Conservation (phyloP, 2,113 vertebrate genomes). For the Macaca nemestrina region DNA sequence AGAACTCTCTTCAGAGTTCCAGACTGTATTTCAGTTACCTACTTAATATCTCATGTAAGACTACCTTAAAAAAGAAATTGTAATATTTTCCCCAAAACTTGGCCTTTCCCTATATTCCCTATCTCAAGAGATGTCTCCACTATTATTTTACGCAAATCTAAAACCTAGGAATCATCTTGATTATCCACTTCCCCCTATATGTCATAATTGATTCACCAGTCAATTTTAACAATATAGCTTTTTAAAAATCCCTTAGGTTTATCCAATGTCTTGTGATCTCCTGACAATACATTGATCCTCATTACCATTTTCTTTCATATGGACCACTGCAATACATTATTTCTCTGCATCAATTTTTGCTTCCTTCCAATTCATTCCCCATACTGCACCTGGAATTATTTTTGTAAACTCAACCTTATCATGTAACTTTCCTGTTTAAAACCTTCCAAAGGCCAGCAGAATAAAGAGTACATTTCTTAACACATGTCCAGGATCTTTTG, state of each 20-base stretch:
- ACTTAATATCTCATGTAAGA: not conserved
- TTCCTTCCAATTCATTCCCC: not conserved
- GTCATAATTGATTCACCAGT: not conserved
- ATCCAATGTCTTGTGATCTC: not conserved
- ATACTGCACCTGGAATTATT: not conserved
- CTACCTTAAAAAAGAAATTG: not conserved
- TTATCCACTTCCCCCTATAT: not conserved
- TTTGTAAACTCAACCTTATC: not conserved
- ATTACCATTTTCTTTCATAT: not conserved
- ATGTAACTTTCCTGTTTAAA: not conserved
- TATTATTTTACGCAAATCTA: not conserved
- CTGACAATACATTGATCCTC: not conserved
- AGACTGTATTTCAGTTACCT: not conserved
- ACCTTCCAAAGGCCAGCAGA: not conserved
- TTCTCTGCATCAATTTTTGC: not conserved
- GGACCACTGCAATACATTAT: not conserved
- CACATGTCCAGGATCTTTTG: not conserved
- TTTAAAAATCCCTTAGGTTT: not conserved
- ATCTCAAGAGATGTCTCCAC: not conserved
- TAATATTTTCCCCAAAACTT: not conserved
- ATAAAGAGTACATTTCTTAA: slow-evolving; percentile 3
- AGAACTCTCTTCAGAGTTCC: not conserved
- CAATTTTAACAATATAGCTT: not conserved
- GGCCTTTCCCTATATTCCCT: not conserved
- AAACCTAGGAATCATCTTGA: not conserved